A percentile compares a stretch with the other conserved stretches of the same genome.
These are phyloP conservation scores for Eupithecia tripunctaria DNA, from an alignment of 2,888 invertebrate genomes.

Conservation along the genomic window DNA sequence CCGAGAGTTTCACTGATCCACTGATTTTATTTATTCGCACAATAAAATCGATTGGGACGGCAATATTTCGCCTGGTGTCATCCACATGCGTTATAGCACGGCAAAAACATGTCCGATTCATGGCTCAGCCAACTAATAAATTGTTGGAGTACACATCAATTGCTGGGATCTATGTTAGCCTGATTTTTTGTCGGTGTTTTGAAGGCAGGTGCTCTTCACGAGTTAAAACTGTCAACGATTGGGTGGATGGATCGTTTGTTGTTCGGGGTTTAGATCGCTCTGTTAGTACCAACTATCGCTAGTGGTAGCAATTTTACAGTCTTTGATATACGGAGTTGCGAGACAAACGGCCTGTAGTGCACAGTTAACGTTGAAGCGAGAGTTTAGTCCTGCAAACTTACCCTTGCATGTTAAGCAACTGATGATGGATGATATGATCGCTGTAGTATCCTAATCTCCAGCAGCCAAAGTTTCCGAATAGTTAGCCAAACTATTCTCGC, in stretches of 20 bases:
- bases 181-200: constrained; percentile 53
- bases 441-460: not conserved
- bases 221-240: constrained; percentile 30
- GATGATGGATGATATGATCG: not conserved
- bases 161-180: constrained; percentile 56
- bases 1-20: constrained; percentile 51
- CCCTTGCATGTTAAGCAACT: not conserved
- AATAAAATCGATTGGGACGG: constrained; percentile 51
- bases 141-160: constrained; percentile 58
- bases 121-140: constrained; percentile 59
- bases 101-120: constrained; percentile 63
- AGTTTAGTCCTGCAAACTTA: not conserved
- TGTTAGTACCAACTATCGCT: not conserved
- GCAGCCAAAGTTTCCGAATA: not conserved
- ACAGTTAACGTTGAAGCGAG: not conserved
- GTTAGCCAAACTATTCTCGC: not conserved
- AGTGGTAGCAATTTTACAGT: not conserved
- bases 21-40: constrained; percentile 60
- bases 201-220: constrained; percentile 37
- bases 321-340: not conserved
- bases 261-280: constrained; percentile 5
- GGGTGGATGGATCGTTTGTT: constrained; percentile 19
- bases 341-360: not conserved
- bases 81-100: constrained; percentile 55
- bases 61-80: constrained; percentile 59